Base-by-base conservation (phyloP, 1,140 invertebrate genomes). In the Tetramorium simillimum region DNA sequence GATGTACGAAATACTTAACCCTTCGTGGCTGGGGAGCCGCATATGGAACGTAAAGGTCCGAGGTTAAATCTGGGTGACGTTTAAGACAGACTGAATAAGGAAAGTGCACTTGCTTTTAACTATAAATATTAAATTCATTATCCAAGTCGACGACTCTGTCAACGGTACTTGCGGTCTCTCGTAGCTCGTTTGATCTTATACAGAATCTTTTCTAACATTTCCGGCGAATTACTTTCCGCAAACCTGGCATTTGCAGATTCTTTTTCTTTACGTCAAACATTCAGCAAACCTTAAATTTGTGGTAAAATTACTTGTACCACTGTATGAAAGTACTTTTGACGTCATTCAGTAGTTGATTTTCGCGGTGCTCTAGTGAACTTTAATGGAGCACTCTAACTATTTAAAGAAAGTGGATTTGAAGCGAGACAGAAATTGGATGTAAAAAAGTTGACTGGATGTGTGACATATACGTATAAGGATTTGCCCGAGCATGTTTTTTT, bases 1-100 rank as follows among this genome's bases (percentile, higher is more conserved):
- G 37, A 49, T 60, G 40, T 21, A 75, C 80, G 24, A 75, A 73
- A 75, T 62, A 60, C 40, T 84, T 73, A 58, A 70, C 46, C 43
- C n/a, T 33, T n/a, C 12, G 10, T 63, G 1, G 3, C 18, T 6
- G 16, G 33, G 51, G 3, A 28, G 14, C 6, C 7, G 10, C 24
- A 28, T 24, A 28, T 3, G 18, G n/a, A 28, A 40, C 49, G 9
- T 70, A 70, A 81, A 81, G 14, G 0, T 53, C 46, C 18, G 6
- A 21, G 6, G 24, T 53, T 37, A 53, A 81, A 70, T 70, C 28
- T 40, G 28, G 14, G 10, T 37, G 24, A 80, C 7, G 24, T 40
- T 40, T 40, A 37, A 24, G 33, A 51, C 28, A 21, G 14, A 69
- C 67, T 58, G 51, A 28, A 43, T n/a, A n/a, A 43, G 12, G 33